A percentile compares a stretch with the other conserved stretches of the same genome.
Conservation (phyloP, 2,888 invertebrate species). For the Nomada flava region DNA sequence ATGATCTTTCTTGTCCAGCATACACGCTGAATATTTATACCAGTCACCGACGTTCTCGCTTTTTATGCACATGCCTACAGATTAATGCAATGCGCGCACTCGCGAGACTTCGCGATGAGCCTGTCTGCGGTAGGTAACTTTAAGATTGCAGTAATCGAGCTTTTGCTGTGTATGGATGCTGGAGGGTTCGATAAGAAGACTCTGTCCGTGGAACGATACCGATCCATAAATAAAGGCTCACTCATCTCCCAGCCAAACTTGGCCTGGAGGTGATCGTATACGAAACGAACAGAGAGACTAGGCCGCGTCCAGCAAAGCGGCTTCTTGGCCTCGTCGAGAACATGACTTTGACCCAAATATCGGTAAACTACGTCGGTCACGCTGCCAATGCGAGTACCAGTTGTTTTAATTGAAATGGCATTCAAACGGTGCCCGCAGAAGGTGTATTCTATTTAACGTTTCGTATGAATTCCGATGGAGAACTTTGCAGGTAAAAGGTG, state of each 20-base stretch:
- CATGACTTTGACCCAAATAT: constrained; percentile 84
- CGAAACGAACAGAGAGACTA: constrained; percentile 65
- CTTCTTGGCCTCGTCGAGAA: constrained; percentile 82
- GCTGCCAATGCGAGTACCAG: constrained; percentile 66
- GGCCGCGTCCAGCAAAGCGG: constrained; percentile 75
- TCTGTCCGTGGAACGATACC: constrained; percentile 40
- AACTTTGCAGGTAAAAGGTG: no score
- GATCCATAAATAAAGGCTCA: constrained; percentile 78
- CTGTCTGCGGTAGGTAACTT: no score
- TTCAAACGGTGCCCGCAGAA: background rate
- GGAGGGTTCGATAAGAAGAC: background rate
- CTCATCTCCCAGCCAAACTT: constrained; percentile 78
- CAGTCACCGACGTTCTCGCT: background rate
- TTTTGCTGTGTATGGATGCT: background rate
- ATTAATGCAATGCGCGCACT: background rate
- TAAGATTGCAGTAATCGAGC: no score
- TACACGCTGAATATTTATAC: constrained; percentile 15
- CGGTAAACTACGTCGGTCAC: constrained; percentile 76
- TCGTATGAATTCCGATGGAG: background rate
- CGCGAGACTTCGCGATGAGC: background rate
- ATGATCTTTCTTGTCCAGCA: constrained; percentile 8
- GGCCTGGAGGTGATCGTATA: constrained; percentile 73
- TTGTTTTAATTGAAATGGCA: constrained; percentile 34
- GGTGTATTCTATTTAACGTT: no score
- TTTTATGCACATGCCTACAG: background rate